Percentiles rank a stretch among this genome's conserved stretches.
Conservation (phyloP, 92 coral and sea anemone species). For the Epizoanthus ramosus region DNA sequence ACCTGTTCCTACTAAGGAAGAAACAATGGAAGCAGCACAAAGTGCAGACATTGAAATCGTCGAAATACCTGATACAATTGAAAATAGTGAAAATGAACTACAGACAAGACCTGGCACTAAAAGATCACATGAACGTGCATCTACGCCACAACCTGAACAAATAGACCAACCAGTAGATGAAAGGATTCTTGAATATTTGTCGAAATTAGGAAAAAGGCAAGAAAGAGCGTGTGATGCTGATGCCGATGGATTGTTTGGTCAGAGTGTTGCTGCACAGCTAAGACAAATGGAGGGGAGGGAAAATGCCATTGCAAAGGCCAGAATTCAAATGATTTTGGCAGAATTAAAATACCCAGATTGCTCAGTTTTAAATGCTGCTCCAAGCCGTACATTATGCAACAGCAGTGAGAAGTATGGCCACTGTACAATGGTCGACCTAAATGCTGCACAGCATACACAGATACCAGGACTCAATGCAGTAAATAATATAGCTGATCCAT, state of each 20-base stretch:
- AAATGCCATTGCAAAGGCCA: constrained; percentile 58
- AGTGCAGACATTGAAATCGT: constrained; percentile 24
- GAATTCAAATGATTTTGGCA: constrained; percentile 53
- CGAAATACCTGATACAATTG: constrained; percentile 12
- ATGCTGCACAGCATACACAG: constrained; percentile 23
- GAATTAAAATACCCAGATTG: constrained; percentile 52
- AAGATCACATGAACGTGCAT: constrained; percentile 4
- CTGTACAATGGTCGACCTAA: constrained; percentile 40
- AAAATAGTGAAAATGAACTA: constrained; percentile 31
- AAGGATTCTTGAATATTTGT: constrained; percentile 20
- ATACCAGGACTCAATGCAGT: background rate
- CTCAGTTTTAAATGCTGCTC: constrained; percentile 6
- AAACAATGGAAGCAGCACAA: constrained; percentile 14
- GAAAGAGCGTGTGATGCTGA: constrained; percentile 28
- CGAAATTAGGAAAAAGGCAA: constrained; percentile 27
- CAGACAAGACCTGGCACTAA: constrained; percentile 20
- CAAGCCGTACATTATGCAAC: constrained; percentile 18
- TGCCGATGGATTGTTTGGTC: constrained; percentile 49
- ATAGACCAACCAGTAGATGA: constrained; percentile 11
- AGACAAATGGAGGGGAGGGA: constrained; percentile 52
- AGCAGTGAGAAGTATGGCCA: constrained; percentile 25
- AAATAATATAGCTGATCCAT: background rate
- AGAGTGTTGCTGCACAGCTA: constrained; percentile 62
- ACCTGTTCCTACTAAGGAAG: constrained; percentile 22
- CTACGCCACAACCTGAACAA: constrained; percentile 9